Evolutionary conservation across 2,888 invertebrate genomes (phyloP).

Genomic region (Meandrusa payeni): DNA sequence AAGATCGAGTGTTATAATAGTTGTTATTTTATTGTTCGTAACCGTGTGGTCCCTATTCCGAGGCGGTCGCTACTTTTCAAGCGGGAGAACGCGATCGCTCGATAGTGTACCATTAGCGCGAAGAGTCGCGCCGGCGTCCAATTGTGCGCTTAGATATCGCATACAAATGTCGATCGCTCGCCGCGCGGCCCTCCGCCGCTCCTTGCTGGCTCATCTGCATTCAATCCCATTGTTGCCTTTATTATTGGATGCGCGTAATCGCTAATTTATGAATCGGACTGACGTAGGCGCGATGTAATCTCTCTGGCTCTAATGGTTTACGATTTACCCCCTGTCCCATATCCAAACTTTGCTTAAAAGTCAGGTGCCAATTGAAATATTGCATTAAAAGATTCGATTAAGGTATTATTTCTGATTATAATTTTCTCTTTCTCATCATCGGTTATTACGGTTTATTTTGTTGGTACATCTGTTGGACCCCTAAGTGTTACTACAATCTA

Average conservation of each 20-base stretch:
- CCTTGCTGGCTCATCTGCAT: slow-evolving; percentile 71
- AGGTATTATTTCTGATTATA: too few species aligned
- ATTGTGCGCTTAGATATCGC: slow-evolving; percentile 79
- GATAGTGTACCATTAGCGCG: slow-evolving; percentile 80
- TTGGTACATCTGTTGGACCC: not conserved
- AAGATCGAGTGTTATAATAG: slow-evolving; percentile 36
- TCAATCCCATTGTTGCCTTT: slow-evolving; percentile 79
- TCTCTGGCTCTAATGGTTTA: slow-evolving; percentile 35
- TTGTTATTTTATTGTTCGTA: slow-evolving; percentile 64
- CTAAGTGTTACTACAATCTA: too few species aligned
- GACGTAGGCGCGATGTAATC: slow-evolving; percentile 49
- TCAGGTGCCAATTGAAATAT: not conserved
- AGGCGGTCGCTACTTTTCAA: slow-evolving; percentile 73
- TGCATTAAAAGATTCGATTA: too few species aligned
- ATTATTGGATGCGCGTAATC: slow-evolving; percentile 75
- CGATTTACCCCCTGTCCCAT: slow-evolving; percentile 6
- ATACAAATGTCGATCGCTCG: slow-evolving; percentile 77
- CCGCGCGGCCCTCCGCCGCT: slow-evolving; percentile 39
- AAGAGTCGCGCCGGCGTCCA: slow-evolving; percentile 78
- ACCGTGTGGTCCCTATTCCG: slow-evolving; percentile 66
- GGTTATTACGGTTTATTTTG: too few species aligned
- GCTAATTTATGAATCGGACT: slow-evolving; percentile 72
- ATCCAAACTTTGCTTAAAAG: not conserved
- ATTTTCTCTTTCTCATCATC: too few species aligned
- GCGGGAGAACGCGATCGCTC: slow-evolving; percentile 64